A percentile compares a stretch with the other conserved stretches of the same genome.
These are phyloP conservation scores for Protula sp. DNA, from an alignment of 2,888 invertebrate species.

Conservation along the genomic window DNA sequence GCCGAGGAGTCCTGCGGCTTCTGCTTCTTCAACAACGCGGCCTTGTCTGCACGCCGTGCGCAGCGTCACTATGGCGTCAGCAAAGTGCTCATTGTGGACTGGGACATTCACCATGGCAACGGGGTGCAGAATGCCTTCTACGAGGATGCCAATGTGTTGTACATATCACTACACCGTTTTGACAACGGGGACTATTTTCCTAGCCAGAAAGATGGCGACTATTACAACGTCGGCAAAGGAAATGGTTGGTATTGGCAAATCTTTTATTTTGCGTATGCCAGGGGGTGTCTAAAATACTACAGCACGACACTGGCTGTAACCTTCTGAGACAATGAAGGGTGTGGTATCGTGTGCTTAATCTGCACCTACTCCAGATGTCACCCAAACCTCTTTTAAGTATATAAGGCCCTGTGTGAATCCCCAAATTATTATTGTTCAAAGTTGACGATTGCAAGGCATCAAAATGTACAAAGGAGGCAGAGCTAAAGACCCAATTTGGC, in stretches of 20 bases:
- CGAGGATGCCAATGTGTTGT: conserved; percentile 65
- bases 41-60: conserved; percentile 74
- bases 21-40: conserved; percentile 79
- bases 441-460: too few relatives aligned
- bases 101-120: conserved; percentile 93
- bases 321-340: too few relatives aligned
- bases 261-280: too few relatives aligned
- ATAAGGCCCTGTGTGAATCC: too few relatives aligned
- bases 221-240: conserved; percentile 61
- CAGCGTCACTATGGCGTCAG: conserved; percentile 32
- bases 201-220: conserved; percentile 64
- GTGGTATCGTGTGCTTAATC: too few relatives aligned
- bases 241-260: conserved; percentile 59
- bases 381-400: too few relatives aligned
- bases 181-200: conserved; percentile 72
- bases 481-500: too few relatives aligned
- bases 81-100: conserved; percentile 74
- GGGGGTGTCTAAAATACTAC: too few relatives aligned
- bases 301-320: too few relatives aligned
- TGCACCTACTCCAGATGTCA: too few relatives aligned
- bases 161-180: conserved; percentile 85
- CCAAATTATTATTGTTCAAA: too few relatives aligned
- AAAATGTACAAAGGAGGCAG: too few relatives aligned
- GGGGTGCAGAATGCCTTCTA: conserved; percentile 84
- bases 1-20: conserved; percentile 74